Evolutionary conservation across 1,140 invertebrate genomes (phyloP), one percentile per base, ranked within the genome.

Genomic region (Reticulitermes speratus): DNA sequence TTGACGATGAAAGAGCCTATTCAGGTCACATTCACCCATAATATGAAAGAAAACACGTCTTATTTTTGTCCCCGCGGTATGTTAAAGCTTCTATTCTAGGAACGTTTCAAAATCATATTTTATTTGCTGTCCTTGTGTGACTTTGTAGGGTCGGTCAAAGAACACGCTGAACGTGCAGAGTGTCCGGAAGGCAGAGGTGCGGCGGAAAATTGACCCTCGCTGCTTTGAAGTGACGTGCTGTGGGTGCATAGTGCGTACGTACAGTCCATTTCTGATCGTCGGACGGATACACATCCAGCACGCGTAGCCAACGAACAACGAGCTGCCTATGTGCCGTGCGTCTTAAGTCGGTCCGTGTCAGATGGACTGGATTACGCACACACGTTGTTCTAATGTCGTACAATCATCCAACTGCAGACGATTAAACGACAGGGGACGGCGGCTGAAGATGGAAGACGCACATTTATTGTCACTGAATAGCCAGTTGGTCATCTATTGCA

Each of bases 121-220:
- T 75, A 75, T 75, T 75, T 75, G 65, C 65, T 75, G 65, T 75
- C 65, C n/a, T 75, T n/a, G 65, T 75, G n/a, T 25, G 65, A 75
- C n/a, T 75, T 30, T 75, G 65, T 75, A 55, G 14, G 52, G 52
- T 55, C 52, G 52, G 52, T 16, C 52, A 19, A 55, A 16, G n/a
- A 11, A 75, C 65, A 30, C n/a, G 65, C n/a, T 16, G 65, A 11
- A 75, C 65, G 65, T 75, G 65, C 65, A 25, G 65, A 2, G 65
- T 30, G 7, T 75, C 65, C 25, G 25, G n/a, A 75, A 75, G n/a
- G n/a, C 8, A 75, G 65, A 75, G 65, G 65, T 25, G 65, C 25
- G 25, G 65, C 25, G 65, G 65, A 30, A 75, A 75, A 75, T 75
- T 75, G 65, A 75, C 25, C 25, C 65, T 75, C 65, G 65, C n/a